phyloP scores from a whole-genome alignment of 1,140 invertebrate species.

The Pygmarrhopalites habei region DNA sequence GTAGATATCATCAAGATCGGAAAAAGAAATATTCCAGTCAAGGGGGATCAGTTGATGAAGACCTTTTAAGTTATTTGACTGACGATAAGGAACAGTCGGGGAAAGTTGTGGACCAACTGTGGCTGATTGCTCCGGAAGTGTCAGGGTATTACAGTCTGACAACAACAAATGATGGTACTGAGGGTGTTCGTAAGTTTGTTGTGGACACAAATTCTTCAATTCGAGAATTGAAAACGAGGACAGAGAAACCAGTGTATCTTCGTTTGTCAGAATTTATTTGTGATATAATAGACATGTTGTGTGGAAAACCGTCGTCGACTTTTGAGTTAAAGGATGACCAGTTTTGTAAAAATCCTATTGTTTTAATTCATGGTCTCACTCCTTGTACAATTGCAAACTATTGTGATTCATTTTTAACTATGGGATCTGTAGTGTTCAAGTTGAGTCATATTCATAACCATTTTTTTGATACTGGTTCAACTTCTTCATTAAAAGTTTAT shows the following conservation, averaged over 20 bases:
- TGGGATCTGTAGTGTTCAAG: conserved; percentile 15
- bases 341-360: conserved; percentile 24
- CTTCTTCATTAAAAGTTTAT: not conserved
- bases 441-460: not conserved
- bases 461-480: no score
- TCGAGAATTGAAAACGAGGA: not conserved
- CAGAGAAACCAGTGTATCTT: not conserved
- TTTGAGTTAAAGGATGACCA: conserved; percentile 9
- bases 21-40: no score
- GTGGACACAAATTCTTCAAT: not conserved
- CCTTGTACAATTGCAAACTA: conserved; percentile 18
- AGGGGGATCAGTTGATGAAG: no score
- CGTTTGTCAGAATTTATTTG: not conserved
- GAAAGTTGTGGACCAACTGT: not conserved
- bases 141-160: not conserved
- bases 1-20: no score
- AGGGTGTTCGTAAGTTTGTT: not conserved
- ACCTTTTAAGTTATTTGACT: not conserved
- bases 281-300: conserved; percentile 18
- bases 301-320: conserved; percentile 25
- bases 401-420: conserved; percentile 8
- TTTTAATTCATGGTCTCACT: conserved; percentile 26
- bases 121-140: not conserved
- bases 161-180: not conserved
- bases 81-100: not conserved